These are phyloP conservation scores for Solea senegalensis DNA, from an alignment of 2,113 vertebrate species.

Conservation along the genomic window DNA sequence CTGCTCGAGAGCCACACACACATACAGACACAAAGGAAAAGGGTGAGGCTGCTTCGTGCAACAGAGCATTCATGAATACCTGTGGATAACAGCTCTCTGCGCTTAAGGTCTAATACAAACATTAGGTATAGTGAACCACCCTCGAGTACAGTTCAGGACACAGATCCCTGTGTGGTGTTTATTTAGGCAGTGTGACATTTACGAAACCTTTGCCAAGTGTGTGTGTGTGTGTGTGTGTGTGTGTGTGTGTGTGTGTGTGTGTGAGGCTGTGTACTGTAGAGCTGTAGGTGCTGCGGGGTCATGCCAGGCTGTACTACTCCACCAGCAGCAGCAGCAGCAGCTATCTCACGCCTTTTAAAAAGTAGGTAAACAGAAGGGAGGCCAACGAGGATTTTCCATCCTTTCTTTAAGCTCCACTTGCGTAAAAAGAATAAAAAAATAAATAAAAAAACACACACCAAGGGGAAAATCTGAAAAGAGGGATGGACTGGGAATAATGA, in stretches of 20 bases:
- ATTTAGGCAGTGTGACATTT: conserved; percentile 42
- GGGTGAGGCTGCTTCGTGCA: conserved; percentile 40
- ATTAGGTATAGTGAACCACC: conserved; percentile 3
- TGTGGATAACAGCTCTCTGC: conserved; percentile 27
- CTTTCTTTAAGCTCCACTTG: neutral
- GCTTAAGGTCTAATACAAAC: conserved; percentile 17
- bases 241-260: neutral
- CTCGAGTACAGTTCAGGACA: neutral
- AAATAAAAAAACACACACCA: neutral
- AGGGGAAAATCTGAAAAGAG: conserved; percentile 1
- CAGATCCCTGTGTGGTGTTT: conserved; percentile 5
- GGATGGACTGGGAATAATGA: conserved; percentile 1
- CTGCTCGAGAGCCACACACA: conserved; percentile 8
- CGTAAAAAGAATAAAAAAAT: neutral
- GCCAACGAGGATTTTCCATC: conserved; percentile 46
- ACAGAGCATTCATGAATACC: conserved; percentile 20
- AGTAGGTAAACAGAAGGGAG: conserved; percentile 49
- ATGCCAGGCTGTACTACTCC: conserved; percentile 30
- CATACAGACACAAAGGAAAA: conserved; percentile 40
- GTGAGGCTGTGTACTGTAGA: conserved; percentile 1
- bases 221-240: neutral
- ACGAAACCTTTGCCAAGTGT: conserved; percentile 17
- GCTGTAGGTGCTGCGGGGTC: conserved; percentile 12
- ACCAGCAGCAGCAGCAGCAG: conserved; percentile 2
- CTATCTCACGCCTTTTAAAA: conserved; percentile 30